Evolutionary conservation across 2,797 vertebrate genomes (phyloP), one percentile per base, ranked within the genome.

Genomic region (Peromyscus attwateri): DNA sequence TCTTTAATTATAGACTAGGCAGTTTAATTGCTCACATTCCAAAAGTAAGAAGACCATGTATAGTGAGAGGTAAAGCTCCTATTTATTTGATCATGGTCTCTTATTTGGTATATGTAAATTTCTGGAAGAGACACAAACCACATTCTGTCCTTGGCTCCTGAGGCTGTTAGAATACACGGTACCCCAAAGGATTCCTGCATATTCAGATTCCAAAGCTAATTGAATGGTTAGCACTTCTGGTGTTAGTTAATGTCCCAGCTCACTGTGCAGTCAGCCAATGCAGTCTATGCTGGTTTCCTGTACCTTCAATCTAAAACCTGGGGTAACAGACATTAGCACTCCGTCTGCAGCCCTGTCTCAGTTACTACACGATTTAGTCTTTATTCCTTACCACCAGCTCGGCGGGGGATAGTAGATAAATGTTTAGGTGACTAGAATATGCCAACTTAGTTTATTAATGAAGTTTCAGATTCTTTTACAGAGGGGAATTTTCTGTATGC

Each of bases 121-220:
- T 89, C 40, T 90, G 75, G 57, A 92, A 89, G 52, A 73, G 4
- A 89, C 40, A 84, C 46, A 76, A 73, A 95, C 34, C 37, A 23
- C 34, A 34, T 68, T 95, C 60, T 70, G 16, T 79, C 49, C 0
- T 94, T 85, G 89, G 64, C 75, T 70, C 0, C 43, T 73, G 37
- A 90, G 49, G 27, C 43, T 82, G 17, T 57, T 52, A 49, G 55
- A 21, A 60, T 64, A 90, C n/a, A n/a, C 9, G 46, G 81, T 87
- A 21, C 43, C 37, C 25, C 82, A 85, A 23, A 80, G 34, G 62
- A 46, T 79, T 17, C 83, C 94, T 85, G 29, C 29, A 43, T 52
- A 64, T 96, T 92, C 93, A 81, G 77, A 92, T 95, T 92, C 85
- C 27, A 85, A 49, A 96, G 82, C 68, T 80, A 40, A 70, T n/a